These are phyloP conservation scores for Phenganax marumi DNA, from an alignment of 92 coral and sea anemone genomes.

Conservation along the genomic window DNA sequence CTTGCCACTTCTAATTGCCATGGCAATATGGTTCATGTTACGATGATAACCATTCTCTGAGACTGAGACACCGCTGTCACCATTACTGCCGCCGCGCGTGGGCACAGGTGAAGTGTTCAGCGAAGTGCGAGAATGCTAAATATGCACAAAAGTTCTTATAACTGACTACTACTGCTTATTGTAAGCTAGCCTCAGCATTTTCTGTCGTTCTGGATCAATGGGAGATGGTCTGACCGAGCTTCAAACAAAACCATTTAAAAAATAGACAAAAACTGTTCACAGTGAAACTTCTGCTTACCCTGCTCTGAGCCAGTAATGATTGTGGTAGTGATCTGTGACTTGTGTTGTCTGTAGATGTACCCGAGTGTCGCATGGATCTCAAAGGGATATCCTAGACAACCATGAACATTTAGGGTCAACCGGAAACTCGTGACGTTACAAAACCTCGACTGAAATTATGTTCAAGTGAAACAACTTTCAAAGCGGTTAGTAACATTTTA, in stretches of 20 bases:
- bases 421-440: too few relatives aligned
- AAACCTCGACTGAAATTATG: too few relatives aligned
- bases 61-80: constrained; percentile 82
- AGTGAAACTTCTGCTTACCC: constrained; percentile 1
- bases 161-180: neutral
- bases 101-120: constrained; percentile 27
- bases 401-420: neutral
- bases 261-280: neutral
- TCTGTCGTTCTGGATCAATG: neutral
- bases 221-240: neutral
- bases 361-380: constrained; percentile 30
- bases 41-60: constrained; percentile 96
- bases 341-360: constrained; percentile 9
- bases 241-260: neutral
- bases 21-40: constrained; percentile 96
- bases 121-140: constrained; percentile 36
- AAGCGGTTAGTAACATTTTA: neutral
- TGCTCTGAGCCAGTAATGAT: constrained; percentile 23
- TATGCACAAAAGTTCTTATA: neutral
- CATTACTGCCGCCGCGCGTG: constrained; percentile 57
- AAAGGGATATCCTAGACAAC: constrained; percentile 29
- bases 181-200: too few relatives aligned
- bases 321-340: constrained; percentile 40
- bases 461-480: too few relatives aligned
- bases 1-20: constrained; percentile 99